These are phyloP conservation scores for Cyprinodon brontotheroides DNA, from an alignment of 2,113 vertebrate genomes.

Conservation along the genomic window DNA sequence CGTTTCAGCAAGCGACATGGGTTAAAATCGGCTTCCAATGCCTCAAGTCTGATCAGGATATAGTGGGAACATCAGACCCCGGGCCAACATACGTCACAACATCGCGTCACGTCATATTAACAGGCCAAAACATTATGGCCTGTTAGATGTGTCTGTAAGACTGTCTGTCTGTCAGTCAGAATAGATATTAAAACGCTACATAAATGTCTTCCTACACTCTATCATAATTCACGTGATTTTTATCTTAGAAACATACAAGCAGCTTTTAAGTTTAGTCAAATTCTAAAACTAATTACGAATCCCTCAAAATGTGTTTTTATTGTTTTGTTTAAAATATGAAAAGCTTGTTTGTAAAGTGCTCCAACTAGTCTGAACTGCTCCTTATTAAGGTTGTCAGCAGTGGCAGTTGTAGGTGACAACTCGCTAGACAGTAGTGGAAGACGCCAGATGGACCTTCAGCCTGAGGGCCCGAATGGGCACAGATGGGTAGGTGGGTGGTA, in stretches of 20 bases:
- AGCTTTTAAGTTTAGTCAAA: not conserved
- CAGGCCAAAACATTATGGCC: no score
- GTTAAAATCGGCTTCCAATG: no score
- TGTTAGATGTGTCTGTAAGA: no score
- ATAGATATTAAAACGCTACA: no score
- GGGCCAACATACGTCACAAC: no score
- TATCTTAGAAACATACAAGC: not conserved
- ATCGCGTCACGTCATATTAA: no score
- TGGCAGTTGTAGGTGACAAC: constrained; percentile 65
- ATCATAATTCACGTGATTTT: not conserved
- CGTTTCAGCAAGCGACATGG: no score
- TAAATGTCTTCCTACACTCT: not conserved
- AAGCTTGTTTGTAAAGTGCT: not conserved
- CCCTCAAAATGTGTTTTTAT: not conserved
- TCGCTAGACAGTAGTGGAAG: constrained; percentile 74
- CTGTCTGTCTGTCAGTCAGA: no score
- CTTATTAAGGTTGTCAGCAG: constrained; percentile 14
- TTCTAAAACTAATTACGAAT: not conserved
- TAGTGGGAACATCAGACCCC: no score
- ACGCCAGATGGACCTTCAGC: constrained; percentile 74
- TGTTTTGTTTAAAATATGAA: not conserved
- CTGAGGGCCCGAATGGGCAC: constrained; percentile 60
- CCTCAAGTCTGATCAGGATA: no score
- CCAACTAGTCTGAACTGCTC: constrained; percentile 1
- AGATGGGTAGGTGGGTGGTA: constrained; percentile 79